Percentiles rank a stretch among this genome's conserved stretches.
Evolutionary conservation across 2,888 invertebrate species (phyloP).

Genomic region (Baccha elongata): DNA sequence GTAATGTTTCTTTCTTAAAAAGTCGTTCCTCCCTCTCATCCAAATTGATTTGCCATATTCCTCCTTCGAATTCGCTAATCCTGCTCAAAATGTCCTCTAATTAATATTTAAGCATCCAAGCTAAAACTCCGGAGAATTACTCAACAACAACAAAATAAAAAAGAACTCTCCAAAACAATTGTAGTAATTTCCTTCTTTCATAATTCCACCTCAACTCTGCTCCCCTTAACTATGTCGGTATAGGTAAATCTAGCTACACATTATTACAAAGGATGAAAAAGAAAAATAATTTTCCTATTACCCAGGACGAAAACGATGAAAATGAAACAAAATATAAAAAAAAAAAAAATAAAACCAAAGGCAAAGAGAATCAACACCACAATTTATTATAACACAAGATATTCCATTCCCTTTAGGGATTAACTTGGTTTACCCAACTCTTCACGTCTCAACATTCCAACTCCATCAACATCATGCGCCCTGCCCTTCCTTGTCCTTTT

Average conservation of each 20-base stretch:
- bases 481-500: conserved; percentile 34
- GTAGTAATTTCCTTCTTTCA: conserved; percentile 60
- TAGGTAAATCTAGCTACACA: neutral
- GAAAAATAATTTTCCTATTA: conserved; percentile 42
- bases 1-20: conserved; percentile 6
- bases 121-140: conserved; percentile 18
- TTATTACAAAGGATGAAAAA: conserved; percentile 1
- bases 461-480: neutral
- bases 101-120: conserved; percentile 65
- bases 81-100: conserved; percentile 62
- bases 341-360: conserved; percentile 33
- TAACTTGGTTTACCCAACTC: conserved; percentile 54
- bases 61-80: conserved; percentile 42
- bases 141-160: conserved; percentile 32
- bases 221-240: neutral
- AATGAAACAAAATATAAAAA: conserved; percentile 19
- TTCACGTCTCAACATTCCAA: conserved; percentile 14
- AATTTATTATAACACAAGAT: conserved; percentile 71
- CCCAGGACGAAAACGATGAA: conserved; percentile 37
- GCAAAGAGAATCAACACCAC: conserved; percentile 66
- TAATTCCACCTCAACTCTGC: neutral
- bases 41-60: conserved; percentile 38
- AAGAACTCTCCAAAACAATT: conserved; percentile 61
- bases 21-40: conserved; percentile 15
- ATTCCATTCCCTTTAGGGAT: conserved; percentile 55